Percentiles rank a stretch among this genome's conserved stretches.
These are phyloP conservation scores for Volucella zonaria DNA, from an alignment of 2,888 invertebrate species.

Conservation along the genomic window DNA sequence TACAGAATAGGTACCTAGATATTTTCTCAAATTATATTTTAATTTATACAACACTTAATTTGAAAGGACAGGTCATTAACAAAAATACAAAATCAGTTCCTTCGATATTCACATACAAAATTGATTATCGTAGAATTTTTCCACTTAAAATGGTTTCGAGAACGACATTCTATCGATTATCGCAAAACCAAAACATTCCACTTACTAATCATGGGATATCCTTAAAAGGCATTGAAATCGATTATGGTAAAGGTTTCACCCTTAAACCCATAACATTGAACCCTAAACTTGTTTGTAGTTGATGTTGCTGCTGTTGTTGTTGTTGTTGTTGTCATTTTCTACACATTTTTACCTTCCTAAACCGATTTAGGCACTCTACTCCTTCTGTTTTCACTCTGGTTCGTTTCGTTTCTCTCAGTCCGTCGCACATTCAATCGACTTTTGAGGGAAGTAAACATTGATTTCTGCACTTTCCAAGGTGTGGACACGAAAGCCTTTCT, in stretches of 20 bases:
- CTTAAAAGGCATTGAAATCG: conserved; percentile 59
- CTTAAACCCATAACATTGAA: conserved; percentile 59
- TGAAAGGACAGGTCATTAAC: too few relatives aligned
- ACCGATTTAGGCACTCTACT: conserved; percentile 7
- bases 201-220: conserved; percentile 60
- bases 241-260: conserved; percentile 51
- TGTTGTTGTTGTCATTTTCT: not conserved
- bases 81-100: too few relatives aligned
- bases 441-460: conserved; percentile 58
- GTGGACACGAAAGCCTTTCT: conserved; percentile 52
- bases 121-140: conserved; percentile 15
- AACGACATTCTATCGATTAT: conserved; percentile 42
- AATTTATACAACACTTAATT: too few relatives aligned
- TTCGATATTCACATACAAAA: not conserved
- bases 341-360: conserved; percentile 8
- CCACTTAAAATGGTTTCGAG: not conserved
- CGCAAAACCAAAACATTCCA: conserved; percentile 52
- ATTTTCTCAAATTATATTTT: too few relatives aligned
- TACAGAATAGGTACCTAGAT: too few relatives aligned
- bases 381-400: not conserved
- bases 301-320: conserved; percentile 7
- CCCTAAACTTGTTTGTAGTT: conserved; percentile 36
- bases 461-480: conserved; percentile 62
- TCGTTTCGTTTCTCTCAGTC: not conserved
- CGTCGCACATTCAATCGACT: conserved; percentile 47